A percentile compares a stretch with the other conserved stretches of the same genome.
Conservation (phyloP, 1,140 invertebrate genomes). For the Bombus confusus region DNA sequence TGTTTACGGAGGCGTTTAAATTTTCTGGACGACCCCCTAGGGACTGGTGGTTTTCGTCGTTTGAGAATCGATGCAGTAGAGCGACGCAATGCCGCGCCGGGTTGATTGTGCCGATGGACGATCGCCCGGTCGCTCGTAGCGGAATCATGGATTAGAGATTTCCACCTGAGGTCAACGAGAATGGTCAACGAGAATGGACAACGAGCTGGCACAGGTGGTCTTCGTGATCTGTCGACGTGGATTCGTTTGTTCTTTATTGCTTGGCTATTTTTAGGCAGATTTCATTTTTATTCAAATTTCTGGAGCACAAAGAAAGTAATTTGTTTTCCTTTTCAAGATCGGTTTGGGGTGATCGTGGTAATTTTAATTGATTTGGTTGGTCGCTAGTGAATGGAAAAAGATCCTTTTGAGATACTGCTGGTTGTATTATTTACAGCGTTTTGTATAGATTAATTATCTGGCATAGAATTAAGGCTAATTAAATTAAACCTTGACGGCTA, state of each 20-base stretch:
- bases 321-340: neutral
- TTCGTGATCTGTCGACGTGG: constrained; percentile 9
- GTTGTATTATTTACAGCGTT: neutral
- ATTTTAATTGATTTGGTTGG: neutral
- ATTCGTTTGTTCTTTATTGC: neutral
- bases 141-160: constrained; percentile 82
- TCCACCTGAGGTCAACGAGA: constrained; percentile 68
- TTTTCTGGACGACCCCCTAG: neutral
- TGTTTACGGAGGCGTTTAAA: neutral
- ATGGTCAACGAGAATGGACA: constrained; percentile 55
- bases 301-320: neutral
- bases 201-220: constrained; percentile 20
- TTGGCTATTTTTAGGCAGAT: constrained; percentile 23
- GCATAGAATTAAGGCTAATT: neutral
- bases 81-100: constrained; percentile 7
- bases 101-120: constrained; percentile 51
- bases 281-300: constrained; percentile 32
- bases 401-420: neutral
- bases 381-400: neutral
- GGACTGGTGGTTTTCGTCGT: neutral
- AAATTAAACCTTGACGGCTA: neutral
- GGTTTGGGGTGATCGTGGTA: neutral
- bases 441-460: neutral
- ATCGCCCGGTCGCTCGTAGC: constrained; percentile 63
- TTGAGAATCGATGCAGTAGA: constrained; percentile 45